Evolutionary conservation across 2,113 vertebrate species (phyloP).

Genomic region (Narcine bancroftii): DNA sequence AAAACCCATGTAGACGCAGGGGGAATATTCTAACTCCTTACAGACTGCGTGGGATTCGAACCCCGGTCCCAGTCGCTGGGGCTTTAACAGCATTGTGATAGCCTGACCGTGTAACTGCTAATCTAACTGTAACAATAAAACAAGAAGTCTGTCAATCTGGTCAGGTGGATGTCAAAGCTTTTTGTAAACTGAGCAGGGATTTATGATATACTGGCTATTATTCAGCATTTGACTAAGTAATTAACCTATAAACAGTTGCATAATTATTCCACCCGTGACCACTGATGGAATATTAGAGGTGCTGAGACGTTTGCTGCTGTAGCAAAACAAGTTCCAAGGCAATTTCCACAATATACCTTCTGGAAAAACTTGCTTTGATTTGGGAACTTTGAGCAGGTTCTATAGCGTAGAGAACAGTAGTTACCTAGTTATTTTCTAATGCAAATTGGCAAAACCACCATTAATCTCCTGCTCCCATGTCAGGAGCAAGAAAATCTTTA

Average conservation of each 20-base stretch:
- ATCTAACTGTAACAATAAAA: too few relatives aligned
- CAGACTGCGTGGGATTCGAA: too few relatives aligned
- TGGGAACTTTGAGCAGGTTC: background rate
- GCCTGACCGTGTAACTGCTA: too few relatives aligned
- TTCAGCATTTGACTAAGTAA: background rate
- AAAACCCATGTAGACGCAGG: too few relatives aligned
- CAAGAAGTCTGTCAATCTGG: background rate
- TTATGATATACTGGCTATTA: background rate
- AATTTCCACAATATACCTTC: too few relatives aligned
- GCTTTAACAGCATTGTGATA: too few relatives aligned
- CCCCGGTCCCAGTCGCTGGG: too few relatives aligned
- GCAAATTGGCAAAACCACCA: background rate
- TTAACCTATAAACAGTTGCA: background rate
- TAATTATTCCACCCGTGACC: background rate
- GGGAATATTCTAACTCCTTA: too few relatives aligned
- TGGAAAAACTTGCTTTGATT: background rate
- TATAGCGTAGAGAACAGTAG: background rate
- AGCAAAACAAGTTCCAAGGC: background rate
- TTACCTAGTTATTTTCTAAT: background rate
- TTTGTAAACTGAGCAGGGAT: background rate
- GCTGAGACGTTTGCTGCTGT: background rate
- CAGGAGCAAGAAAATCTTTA: background rate
- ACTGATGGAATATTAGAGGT: background rate
- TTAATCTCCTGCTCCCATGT: background rate
- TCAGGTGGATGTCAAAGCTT: background rate